A percentile compares a stretch with the other conserved stretches of the same genome.
Evolutionary conservation across 2,888 invertebrate species (phyloP).

Genomic region (Opisthograptis luteolata): DNA sequence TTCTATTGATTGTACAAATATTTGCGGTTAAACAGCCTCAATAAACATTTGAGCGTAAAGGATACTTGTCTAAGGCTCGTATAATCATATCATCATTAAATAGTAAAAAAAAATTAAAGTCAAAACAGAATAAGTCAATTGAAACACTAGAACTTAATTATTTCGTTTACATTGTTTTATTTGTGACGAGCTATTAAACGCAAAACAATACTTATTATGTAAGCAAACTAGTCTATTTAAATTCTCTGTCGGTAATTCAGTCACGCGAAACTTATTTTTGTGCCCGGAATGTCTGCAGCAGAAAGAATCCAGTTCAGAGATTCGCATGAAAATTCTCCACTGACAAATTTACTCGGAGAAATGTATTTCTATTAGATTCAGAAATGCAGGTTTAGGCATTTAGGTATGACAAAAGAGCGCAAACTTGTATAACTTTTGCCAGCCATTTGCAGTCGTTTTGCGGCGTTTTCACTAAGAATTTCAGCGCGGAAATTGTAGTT

Average conservation of each 20-base stretch:
- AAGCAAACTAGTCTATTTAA: slow-evolving; percentile 36
- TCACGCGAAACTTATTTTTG: slow-evolving; percentile 46
- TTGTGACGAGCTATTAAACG: no score
- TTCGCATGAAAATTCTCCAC: slow-evolving; percentile 43
- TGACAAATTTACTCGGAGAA: slow-evolving; percentile 42
- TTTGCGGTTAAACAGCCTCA: no score
- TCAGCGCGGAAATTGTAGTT: slow-evolving; percentile 52
- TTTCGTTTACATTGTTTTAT: no score
- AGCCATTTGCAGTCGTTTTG: slow-evolving; percentile 52
- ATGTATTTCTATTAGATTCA: slow-evolving; percentile 45
- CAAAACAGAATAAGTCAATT: no score
- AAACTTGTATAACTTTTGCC: slow-evolving; percentile 49
- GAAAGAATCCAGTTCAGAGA: slow-evolving; percentile 38
- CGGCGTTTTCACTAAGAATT: slow-evolving; percentile 51
- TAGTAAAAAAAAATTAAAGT: no score
- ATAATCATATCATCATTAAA: no score
- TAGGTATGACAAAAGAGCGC: slow-evolving; percentile 46
- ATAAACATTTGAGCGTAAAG: no score
- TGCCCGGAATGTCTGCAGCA: slow-evolving; percentile 44
- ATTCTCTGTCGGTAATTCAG: slow-evolving; percentile 44
- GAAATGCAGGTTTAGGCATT: slow-evolving; percentile 48
- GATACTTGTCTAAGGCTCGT: no score
- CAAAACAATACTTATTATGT: no score
- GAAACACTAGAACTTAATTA: no score
- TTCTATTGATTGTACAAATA: no score